Evolutionary conservation across 2,888 invertebrate species (phyloP).

Genomic region (Amorpha juglandis): DNA sequence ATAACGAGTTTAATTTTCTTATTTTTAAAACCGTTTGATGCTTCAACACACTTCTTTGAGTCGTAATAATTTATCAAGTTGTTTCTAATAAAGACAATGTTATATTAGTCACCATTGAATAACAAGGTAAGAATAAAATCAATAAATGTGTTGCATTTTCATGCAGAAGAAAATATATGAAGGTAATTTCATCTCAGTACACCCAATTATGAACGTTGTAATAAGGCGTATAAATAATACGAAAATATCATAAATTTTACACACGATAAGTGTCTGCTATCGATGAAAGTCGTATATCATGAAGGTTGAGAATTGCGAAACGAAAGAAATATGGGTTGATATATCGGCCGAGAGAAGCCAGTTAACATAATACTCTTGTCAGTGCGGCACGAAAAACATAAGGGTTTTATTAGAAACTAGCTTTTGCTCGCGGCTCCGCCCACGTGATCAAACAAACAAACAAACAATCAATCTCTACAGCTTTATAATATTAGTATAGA

Average conservation of each 20-base stretch:
- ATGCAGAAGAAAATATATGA: not conserved
- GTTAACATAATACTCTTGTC: slow-evolving; percentile 20
- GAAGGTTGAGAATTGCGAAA: slow-evolving; percentile 24
- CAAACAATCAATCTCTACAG: too few species aligned
- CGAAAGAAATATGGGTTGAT: slow-evolving; percentile 27
- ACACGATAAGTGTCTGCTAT: slow-evolving; percentile 25
- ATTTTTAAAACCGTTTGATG: too few species aligned
- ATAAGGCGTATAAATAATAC: slow-evolving; percentile 27
- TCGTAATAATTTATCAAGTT: too few species aligned
- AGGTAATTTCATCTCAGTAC: not conserved
- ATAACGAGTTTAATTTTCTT: too few species aligned
- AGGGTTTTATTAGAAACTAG: slow-evolving; percentile 4
- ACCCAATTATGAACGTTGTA: slow-evolving; percentile 16
- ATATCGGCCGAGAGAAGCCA: slow-evolving; percentile 7
- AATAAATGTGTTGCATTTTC: not conserved
- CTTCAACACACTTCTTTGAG: too few species aligned
- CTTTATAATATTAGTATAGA: too few species aligned
- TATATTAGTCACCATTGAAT: too few species aligned
- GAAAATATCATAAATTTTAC: slow-evolving; percentile 26
- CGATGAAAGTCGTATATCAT: slow-evolving; percentile 28
- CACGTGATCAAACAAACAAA: too few species aligned
- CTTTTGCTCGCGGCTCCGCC: too few species aligned
- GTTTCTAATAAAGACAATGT: too few species aligned
- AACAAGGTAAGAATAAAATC: too few species aligned
- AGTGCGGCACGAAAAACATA: slow-evolving; percentile 16